phyloP scores from a whole-genome alignment of 1,140 invertebrate species.

The Caerostris extrusa region DNA sequence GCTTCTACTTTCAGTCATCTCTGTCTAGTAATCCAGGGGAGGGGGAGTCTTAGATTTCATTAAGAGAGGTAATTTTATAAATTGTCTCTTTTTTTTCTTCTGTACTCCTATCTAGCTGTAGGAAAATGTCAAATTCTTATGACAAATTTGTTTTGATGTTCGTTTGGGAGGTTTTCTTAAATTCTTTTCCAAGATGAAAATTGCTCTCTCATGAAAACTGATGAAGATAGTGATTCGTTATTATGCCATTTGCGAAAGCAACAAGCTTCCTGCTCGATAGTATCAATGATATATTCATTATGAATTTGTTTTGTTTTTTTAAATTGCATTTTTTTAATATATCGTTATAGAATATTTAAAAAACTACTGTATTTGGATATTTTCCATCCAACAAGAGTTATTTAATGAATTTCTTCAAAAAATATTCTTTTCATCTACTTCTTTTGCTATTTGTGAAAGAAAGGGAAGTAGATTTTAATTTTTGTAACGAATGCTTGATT shows the following conservation, averaged over 20 bases:
- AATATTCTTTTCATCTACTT: neutral
- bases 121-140: constrained; percentile 44
- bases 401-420: neutral
- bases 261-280: neutral
- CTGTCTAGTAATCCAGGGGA: neutral
- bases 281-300: constrained; percentile 51
- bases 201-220: constrained; percentile 68
- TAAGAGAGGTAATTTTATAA: constrained; percentile 66
- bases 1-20: constrained; percentile 38
- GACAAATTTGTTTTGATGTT: constrained; percentile 69
- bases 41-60: constrained; percentile 59
- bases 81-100: constrained; percentile 51
- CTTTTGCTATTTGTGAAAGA: too few relatives aligned
- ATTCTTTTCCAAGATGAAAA: constrained; percentile 24
- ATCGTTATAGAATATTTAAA: neutral
- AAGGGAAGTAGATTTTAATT: too few relatives aligned
- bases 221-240: constrained; percentile 58
- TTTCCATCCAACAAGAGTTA: neutral
- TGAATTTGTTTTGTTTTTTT: neutral
- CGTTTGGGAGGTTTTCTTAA: constrained; percentile 24
- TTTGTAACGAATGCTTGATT: too few relatives aligned
- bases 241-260: constrained; percentile 37
- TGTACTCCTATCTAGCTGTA: neutral
- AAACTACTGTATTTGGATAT: neutral
- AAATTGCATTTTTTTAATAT: neutral